Evolutionary conservation across 2,113 vertebrate species (phyloP).

Genomic region (Sinocyclocheilus rhinocerous): DNA sequence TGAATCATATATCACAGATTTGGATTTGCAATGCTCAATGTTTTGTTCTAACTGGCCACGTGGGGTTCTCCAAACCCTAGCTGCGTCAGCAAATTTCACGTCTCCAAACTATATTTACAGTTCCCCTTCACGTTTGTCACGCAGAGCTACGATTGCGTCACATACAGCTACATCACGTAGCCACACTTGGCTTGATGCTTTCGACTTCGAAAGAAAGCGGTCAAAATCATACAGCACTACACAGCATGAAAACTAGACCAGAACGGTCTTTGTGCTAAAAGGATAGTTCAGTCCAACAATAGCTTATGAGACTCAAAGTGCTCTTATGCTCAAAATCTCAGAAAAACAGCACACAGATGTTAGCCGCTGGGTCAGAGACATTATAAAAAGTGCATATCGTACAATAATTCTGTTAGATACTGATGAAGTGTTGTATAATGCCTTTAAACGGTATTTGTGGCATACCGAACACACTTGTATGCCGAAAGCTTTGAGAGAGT

Average conservation of each 20-base stretch:
- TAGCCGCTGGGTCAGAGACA: background rate
- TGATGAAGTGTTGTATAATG: constrained; percentile 38
- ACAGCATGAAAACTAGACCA: background rate
- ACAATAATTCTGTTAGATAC: constrained; percentile 37
- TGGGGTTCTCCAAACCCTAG: background rate
- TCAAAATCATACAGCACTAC: background rate
- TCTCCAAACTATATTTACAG: constrained; percentile 43
- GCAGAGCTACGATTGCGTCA: background rate
- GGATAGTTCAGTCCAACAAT: background rate
- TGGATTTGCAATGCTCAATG: constrained; percentile 6
- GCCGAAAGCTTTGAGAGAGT: background rate
- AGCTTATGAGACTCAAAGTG: constrained; percentile 43
- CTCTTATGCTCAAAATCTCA: constrained; percentile 29
- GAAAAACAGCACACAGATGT: background rate
- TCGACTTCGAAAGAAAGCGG: background rate
- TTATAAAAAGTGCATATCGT: constrained; percentile 47
- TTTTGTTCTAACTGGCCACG: background rate
- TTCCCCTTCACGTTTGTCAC: constrained; percentile 9
- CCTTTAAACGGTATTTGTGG: background rate
- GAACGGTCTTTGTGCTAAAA: constrained; percentile 24
- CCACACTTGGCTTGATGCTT: background rate
- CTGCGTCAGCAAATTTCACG: constrained; percentile 12
- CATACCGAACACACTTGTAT: constrained; percentile 32
- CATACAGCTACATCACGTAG: background rate
- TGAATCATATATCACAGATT: background rate